These are phyloP conservation scores for Chironomus tepperi DNA, from an alignment of 1,140 invertebrate genomes.

Conservation along the genomic window DNA sequence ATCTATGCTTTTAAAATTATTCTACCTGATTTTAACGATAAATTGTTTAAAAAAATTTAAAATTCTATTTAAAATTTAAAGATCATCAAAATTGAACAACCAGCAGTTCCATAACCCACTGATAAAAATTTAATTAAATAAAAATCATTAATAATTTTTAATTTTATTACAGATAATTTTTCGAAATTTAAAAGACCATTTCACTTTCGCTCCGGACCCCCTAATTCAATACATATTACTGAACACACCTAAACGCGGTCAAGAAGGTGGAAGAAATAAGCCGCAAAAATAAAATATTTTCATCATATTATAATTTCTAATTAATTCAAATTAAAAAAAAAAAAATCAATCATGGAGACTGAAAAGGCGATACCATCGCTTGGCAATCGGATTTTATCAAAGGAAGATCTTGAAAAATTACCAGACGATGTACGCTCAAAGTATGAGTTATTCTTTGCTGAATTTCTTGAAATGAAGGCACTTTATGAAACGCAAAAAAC, in stretches of 20 bases:
- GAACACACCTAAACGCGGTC: constrained; percentile 5
- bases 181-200: not conserved
- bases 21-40: too few species aligned
- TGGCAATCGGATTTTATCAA: constrained; percentile 29
- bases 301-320: not conserved
- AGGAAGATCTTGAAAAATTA: constrained; percentile 33
- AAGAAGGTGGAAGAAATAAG: constrained; percentile 13
- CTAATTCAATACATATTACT: not conserved
- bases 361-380: not conserved
- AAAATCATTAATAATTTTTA: too few species aligned
- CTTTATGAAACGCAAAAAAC: constrained; percentile 52
- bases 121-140: too few species aligned
- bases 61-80: too few species aligned
- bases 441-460: constrained; percentile 55
- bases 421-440: constrained; percentile 41
- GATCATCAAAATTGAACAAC: too few species aligned
- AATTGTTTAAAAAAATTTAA: too few species aligned
- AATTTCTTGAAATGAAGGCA: constrained; percentile 60
- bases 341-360: not conserved
- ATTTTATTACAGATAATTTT: not conserved
- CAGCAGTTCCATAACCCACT: too few species aligned
- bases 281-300: constrained; percentile 9
- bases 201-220: not conserved
- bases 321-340: not conserved
- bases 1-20: too few species aligned